Conservation (phyloP, 2,797 vertebrate species). For the Rhinoraja longicauda region DNA sequence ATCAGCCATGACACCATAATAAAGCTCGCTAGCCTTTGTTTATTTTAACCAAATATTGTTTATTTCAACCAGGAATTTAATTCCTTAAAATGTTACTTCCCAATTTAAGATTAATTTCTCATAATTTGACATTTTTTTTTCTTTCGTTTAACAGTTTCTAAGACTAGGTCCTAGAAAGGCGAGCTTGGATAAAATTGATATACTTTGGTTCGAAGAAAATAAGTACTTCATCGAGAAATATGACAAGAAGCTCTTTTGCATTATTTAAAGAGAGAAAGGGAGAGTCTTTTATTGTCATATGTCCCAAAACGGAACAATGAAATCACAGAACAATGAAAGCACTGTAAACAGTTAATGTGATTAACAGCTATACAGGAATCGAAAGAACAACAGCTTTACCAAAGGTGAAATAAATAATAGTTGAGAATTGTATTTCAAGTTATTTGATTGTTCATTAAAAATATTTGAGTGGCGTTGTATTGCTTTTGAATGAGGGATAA, state of each 20-base stretch:
- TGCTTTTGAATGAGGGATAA: no score
- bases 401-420: neutral
- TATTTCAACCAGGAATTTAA: neutral
- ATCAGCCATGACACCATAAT: constrained; percentile 48
- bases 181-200: neutral
- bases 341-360: neutral
- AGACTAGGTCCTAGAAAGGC: neutral
- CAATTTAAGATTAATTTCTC: neutral
- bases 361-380: neutral
- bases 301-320: no score
- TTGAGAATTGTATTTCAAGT: neutral
- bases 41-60: neutral
- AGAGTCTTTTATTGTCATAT: no score
- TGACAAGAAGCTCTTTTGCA: neutral
- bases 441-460: neutral
- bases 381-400: neutral
- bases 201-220: neutral
- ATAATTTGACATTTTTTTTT: neutral
- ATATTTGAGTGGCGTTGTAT: neutral
- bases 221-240: neutral
- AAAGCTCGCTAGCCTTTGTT: constrained; percentile 40
- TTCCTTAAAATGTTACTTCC: neutral
- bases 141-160: neutral
- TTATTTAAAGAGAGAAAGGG: neutral
- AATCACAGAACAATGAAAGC: neutral